Base-by-base conservation (phyloP, 1,140 invertebrate genomes). In the Micrasema longulum region DNA sequence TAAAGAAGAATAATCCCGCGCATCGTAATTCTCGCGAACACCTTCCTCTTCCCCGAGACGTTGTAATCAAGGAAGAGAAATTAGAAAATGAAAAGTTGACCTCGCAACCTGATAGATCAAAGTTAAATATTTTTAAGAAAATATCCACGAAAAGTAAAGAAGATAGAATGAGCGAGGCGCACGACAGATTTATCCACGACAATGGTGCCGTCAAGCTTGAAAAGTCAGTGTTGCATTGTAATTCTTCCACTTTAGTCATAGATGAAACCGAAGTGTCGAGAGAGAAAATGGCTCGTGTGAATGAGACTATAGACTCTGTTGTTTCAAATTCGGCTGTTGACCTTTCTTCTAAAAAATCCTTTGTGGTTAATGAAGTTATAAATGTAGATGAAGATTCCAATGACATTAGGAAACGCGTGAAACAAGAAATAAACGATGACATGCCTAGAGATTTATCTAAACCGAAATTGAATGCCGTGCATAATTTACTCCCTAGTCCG, bases 101-200 rank as follows among this genome's bases (percentile, higher is more conserved):
- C 0, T 90, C 88, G 2, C 92, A 94, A 80, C 92, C 92, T 1
- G 91, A 94, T 79, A 92, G 90, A 80, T 91, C 90, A 79, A 95
- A 95, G 80, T 80, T 93, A 22, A 94, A 94, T 83, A 93, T 95
- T 78, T 93, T 95, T 76, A 95, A 93, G 78, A 94, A 94, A 82
- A 92, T 94, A 77, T 90, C 91, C 60, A 85, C 84, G 78, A 93
- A 92, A 84, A 88, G 89, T 14, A 93, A 91, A 82, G 89, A 91
- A 76, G 89, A 90, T 74, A 87, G 85, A 26, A 74, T 77, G 76
- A 81, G 83, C 72, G 87, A 86, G 73, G 80, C 76, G 82, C 85
- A 36, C 20, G 70, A 72, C 35, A 47, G 57, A 38, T 53, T 60
- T 45, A 31, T 48, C 10, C 52, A 57, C 10, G 72, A 67, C 12